Evolutionary conservation across 2,797 vertebrate species (phyloP).

Genomic region (Leuciscus waleckii): DNA sequence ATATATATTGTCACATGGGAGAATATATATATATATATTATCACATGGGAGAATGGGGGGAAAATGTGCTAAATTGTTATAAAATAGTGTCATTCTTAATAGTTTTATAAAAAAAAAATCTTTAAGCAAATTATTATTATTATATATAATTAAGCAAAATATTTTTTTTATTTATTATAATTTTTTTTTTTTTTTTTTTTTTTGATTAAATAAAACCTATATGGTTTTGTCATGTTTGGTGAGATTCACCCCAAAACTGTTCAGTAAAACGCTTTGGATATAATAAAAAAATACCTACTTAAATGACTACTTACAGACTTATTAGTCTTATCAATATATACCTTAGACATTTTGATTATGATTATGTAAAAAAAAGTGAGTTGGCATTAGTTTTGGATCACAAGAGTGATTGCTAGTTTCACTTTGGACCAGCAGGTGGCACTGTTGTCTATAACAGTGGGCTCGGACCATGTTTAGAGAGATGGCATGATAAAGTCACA

Average conservation of each 20-base stretch:
- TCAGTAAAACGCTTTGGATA: not conserved
- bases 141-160: no score
- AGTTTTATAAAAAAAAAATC: not conserved
- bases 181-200: not conserved
- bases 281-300: not conserved
- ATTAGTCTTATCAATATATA: not conserved
- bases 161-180: not conserved
- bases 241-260: not conserved
- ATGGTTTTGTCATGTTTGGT: not conserved
- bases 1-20: not conserved
- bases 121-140: not conserved
- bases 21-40: not conserved
- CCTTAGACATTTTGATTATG: not conserved
- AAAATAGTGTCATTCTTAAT: not conserved
- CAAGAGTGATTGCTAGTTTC: not conserved
- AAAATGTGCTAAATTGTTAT: not conserved
- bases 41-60: not conserved
- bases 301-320: not conserved
- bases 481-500: not conserved
- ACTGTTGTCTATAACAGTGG: constrained; percentile 29
- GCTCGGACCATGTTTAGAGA: no score
- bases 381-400: not conserved
- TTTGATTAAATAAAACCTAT: not conserved
- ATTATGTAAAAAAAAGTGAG: not conserved
- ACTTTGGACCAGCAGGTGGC: constrained; percentile 44